Conservation (phyloP, 2,888 invertebrate species). For the Spodoptera exigua region DNA sequence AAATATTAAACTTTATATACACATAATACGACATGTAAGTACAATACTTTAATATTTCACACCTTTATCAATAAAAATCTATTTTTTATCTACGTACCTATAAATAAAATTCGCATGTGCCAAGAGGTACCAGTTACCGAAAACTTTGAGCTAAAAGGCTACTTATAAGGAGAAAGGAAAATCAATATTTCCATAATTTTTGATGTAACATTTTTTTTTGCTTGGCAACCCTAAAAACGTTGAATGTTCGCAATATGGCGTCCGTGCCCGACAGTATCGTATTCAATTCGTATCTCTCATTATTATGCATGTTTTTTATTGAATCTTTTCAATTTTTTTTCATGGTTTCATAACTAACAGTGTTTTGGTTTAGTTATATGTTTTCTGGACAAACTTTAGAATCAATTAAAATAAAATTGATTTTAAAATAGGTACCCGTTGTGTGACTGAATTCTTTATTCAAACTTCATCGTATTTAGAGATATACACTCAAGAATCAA, state of each 20-base stretch:
- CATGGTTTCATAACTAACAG: slow-evolving; percentile 38
- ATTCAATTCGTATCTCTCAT: slow-evolving; percentile 58
- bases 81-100: too few species aligned
- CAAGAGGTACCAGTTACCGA: background rate
- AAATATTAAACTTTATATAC: too few species aligned
- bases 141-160: slow-evolving; percentile 24
- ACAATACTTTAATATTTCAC: too few species aligned
- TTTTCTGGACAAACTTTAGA: background rate
- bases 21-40: too few species aligned
- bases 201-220: slow-evolving; percentile 15
- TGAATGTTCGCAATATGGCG: slow-evolving; percentile 41
- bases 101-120: too few species aligned
- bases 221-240: slow-evolving; percentile 46
- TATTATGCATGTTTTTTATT: slow-evolving; percentile 61
- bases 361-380: slow-evolving; percentile 19
- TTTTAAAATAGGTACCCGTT: background rate
- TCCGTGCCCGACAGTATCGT: slow-evolving; percentile 33
- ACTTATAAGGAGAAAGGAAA: slow-evolving; percentile 23
- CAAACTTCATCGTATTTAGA: too few species aligned
- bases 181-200: slow-evolving; percentile 26
- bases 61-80: too few species aligned
- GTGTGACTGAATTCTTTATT: too few species aligned
- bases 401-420: background rate
- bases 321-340: slow-evolving; percentile 50
- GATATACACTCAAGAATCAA: too few species aligned